Conservation (phyloP, 2,113 vertebrate genomes). For the Anarrhichthys ocellatus region DNA sequence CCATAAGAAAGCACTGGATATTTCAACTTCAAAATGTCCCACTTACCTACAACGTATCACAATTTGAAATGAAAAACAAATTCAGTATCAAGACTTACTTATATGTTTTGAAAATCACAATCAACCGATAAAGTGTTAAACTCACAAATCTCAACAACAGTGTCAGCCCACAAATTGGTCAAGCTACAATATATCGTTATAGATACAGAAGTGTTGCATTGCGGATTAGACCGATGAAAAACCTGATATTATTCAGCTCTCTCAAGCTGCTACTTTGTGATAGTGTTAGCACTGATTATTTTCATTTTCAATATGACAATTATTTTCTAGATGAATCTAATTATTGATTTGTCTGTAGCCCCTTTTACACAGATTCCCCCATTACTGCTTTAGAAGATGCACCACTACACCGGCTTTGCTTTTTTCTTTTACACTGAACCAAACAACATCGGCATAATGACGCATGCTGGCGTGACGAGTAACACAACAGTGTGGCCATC, state of each 20-base stretch:
- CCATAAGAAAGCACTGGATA: background rate
- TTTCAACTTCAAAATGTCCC: background rate
- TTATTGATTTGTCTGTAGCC: background rate
- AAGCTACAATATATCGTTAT: background rate
- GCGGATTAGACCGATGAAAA: background rate
- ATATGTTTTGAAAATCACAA: background rate
- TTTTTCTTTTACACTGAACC: background rate
- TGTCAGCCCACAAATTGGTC: background rate
- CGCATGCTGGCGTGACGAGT: background rate
- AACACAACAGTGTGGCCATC: background rate
- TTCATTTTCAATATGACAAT: background rate
- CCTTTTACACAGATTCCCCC: background rate
- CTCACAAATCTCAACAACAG: background rate
- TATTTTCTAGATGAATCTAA: background rate
- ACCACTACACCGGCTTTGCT: background rate
- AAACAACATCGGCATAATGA: background rate
- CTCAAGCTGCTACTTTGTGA: background rate
- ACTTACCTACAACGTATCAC: background rate
- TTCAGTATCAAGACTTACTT: background rate
- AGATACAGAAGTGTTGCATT: background rate
- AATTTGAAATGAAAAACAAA: background rate
- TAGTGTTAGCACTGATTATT: background rate
- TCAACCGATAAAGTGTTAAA: background rate
- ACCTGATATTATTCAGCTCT: background rate
- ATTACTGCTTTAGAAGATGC: background rate